phyloP scores from a whole-genome alignment of 2,113 vertebrate genomes.

The Rhynchomys soricoides region DNA sequence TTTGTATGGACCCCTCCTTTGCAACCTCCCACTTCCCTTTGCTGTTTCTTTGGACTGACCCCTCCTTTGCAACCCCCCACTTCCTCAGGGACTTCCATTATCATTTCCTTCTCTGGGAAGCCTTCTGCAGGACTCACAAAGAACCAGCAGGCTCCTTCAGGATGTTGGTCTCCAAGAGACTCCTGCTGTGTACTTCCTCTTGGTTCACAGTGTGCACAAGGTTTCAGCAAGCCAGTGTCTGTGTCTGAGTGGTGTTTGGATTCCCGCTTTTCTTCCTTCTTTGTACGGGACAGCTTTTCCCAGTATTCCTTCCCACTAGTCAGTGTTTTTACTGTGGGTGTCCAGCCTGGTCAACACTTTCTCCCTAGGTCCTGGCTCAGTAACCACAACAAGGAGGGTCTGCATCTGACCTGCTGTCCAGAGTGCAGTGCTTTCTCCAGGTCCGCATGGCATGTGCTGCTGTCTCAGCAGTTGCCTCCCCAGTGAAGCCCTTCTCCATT shows the following conservation, averaged over 20 bases:
- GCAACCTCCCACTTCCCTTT: slow-evolving; percentile 45
- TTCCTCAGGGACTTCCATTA: slow-evolving; percentile 45
- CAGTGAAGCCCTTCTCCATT: not conserved
- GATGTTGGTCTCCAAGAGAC: not conserved
- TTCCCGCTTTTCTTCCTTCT: slow-evolving; percentile 11
- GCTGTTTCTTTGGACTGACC: slow-evolving; percentile 46
- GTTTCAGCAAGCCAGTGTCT: not conserved
- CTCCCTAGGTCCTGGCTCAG: not conserved
- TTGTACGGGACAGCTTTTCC: not conserved
- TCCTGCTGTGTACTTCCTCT: slow-evolving; percentile 28
- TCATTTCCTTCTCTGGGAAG: slow-evolving; percentile 35
- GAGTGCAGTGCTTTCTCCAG: accelerated
- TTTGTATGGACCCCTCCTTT: slow-evolving; percentile 37
- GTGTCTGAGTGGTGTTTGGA: not conserved
- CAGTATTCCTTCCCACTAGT: not conserved
- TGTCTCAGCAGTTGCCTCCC: not conserved
- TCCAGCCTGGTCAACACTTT: not conserved
- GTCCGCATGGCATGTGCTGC: not conserved
- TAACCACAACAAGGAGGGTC: not conserved
- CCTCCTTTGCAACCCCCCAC: slow-evolving; percentile 51
- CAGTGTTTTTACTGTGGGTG: not conserved
- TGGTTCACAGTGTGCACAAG: not conserved
- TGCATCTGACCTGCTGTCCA: not conserved
- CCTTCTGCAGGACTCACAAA: slow-evolving; percentile 58
- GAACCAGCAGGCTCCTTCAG: slow-evolving; percentile 42